These are phyloP conservation scores for Ophiothrix spiculata DNA, from an alignment of 35 echinoderm and acorn worm genomes.

Conservation along the genomic window DNA sequence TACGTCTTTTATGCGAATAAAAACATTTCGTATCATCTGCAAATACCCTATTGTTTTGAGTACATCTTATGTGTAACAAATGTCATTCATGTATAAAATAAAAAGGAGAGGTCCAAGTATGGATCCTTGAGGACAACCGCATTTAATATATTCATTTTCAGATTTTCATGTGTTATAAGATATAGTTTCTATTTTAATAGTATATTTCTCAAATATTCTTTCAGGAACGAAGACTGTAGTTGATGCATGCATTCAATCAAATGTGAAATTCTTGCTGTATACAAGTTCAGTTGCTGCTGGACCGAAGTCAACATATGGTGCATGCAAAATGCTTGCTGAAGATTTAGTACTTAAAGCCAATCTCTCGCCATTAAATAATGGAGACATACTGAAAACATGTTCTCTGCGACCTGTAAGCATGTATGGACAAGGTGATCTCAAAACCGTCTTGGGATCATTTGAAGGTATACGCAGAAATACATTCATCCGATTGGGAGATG, in stretches of 20 bases:
- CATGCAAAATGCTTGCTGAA: not conserved
- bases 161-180: no score
- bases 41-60: no score
- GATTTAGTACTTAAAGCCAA: not conserved
- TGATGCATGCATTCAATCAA: not conserved
- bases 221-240: not conserved
- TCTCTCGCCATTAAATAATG: not conserved
- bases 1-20: no score
- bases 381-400: not conserved
- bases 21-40: no score
- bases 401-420: not conserved
- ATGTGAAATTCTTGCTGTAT: not conserved
- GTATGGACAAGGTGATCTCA: not conserved
- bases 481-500: not conserved
- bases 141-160: no score
- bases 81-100: no score
- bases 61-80: no score
- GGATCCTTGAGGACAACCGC: no score
- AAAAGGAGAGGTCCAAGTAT: no score
- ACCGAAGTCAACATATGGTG: not conserved
- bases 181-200: no score
- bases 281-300: not conserved
- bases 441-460: not conserved
- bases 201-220: not conserved
- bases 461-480: not conserved